Conservation (phyloP, 2,797 vertebrate genomes). For the Peromyscus melanophrys region DNA sequence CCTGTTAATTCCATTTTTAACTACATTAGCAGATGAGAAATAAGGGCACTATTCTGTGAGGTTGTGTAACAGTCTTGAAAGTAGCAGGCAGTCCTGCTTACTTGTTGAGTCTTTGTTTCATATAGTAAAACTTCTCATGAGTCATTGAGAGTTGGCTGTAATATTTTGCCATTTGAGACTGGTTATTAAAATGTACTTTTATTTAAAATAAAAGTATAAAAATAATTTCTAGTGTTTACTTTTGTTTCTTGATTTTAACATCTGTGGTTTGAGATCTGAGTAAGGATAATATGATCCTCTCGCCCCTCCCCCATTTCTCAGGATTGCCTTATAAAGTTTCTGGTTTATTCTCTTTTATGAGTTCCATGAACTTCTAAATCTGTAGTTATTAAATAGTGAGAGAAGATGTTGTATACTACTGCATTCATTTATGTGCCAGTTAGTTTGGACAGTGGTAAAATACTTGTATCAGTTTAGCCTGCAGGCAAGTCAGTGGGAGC, state of each 20-base stretch:
- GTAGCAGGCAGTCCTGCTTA: slow-evolving; percentile 42
- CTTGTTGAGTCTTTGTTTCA: neutral
- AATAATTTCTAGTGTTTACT: slow-evolving; percentile 54
- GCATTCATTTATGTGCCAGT: neutral
- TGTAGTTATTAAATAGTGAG: neutral
- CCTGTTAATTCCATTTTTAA: slow-evolving; percentile 15
- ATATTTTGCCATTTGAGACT: slow-evolving; percentile 60
- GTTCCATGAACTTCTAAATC: neutral
- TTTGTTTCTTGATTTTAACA: slow-evolving; percentile 28
- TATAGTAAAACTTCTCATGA: slow-evolving; percentile 45
- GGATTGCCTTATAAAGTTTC: neutral
- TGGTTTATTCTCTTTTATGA: neutral
- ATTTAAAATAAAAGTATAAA: slow-evolving; percentile 80
- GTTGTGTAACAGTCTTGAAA: slow-evolving; percentile 37
- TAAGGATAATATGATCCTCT: neutral
- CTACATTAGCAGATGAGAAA: slow-evolving; percentile 1
- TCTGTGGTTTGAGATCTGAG: neutral
- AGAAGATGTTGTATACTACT: neutral
- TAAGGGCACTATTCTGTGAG: neutral
- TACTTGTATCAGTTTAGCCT: neutral
- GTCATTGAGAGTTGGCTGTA: slow-evolving; percentile 66
- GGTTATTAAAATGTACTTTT: slow-evolving; percentile 81
- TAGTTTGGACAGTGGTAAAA: neutral
- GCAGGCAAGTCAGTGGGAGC: neutral
- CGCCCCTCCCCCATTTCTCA: neutral